phyloP scores from a whole-genome alignment of 2,888 invertebrate genomes.

The Apoda limacodes region DNA sequence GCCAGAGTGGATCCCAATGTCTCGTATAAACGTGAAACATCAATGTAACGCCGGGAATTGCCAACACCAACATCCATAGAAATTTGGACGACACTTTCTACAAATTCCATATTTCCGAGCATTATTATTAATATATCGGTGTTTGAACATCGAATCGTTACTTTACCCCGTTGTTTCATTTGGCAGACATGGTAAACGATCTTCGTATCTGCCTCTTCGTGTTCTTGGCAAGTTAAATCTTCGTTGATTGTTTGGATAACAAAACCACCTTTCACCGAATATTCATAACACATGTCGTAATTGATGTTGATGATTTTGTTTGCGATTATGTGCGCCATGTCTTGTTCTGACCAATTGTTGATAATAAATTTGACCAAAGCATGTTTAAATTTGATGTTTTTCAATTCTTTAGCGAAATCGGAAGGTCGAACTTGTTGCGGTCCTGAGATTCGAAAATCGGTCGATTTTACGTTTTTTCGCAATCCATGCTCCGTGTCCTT shows the following conservation, averaged over 20 bases:
- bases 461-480: conserved; percentile 11
- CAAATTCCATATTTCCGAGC: conserved; percentile 17
- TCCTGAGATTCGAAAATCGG: conserved; percentile 14
- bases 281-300: conserved; percentile 11
- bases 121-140: conserved; percentile 23
- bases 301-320: conserved; percentile 10
- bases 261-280: conserved; percentile 11
- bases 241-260: conserved; percentile 13
- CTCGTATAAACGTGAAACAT: conserved; percentile 4
- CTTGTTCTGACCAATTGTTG: conserved; percentile 18
- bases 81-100: conserved; percentile 4
- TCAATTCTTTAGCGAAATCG: conserved; percentile 19
- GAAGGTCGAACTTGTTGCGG: conserved; percentile 13
- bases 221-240: conserved; percentile 17
- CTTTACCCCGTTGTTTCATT: conserved; percentile 7
- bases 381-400: conserved; percentile 23
- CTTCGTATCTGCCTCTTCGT: conserved; percentile 22
- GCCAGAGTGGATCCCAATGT: conserved; percentile 1
- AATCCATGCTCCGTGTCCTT: conserved; percentile 20
- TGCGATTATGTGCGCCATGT: conserved; percentile 15
- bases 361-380: conserved; percentile 22
- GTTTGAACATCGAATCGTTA: conserved; percentile 18
- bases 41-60: conserved; percentile 4
- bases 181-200: conserved; percentile 16
- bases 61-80: conserved; percentile 11